Evolutionary conservation across 2,797 vertebrate genomes (phyloP), one percentile per base, ranked within the genome.

Genomic region (Acanthis flammea): DNA sequence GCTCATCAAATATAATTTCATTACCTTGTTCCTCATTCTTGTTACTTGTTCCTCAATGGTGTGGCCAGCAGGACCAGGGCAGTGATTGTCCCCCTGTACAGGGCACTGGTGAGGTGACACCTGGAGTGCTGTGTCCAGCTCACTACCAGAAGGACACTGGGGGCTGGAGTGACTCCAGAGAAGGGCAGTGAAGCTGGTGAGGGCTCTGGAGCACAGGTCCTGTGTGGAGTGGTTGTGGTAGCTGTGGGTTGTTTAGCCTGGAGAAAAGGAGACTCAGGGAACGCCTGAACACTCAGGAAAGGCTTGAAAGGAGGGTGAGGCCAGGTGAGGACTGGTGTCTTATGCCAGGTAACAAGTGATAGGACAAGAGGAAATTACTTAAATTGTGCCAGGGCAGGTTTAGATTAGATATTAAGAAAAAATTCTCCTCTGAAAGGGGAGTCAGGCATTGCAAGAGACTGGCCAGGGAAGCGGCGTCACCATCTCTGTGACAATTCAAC

Each of bases 41-140:
- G 17, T 44, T 86, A 19, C 27, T 81, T 48, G 41, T 44, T 86
- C 22, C 27, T 81, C 31, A 12, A 51, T 86, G 23, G 45, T 50
- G 39, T 14, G 22, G 16, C 7, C 78, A 55, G 42, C n/a, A 83
- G 42, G 22, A 19, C 0, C 4, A 42, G 22, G 53, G 10, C 8
- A 11, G 22, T 0, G 24, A 39, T 9, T 44, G 27, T 7, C 1
- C 6, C 16, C 3, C 6, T 41, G 11, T 19, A 1, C 25, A 24
- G 1, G 0, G 23, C 37, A 28, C 2, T n/a, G 39, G 3, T 10
- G 39, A 53, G 27, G 39, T 4, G 10, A 5, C 25, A 28, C 2
- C 11, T 45, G 0, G 3, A 35, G 19, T 24, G 2, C 39, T 35
- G 33, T 24, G 45, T 10, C 4, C 65, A 31, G 44, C 7, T 45